Conservation (phyloP, 2,113 vertebrate species). For the Sprattus sprattus region DNA sequence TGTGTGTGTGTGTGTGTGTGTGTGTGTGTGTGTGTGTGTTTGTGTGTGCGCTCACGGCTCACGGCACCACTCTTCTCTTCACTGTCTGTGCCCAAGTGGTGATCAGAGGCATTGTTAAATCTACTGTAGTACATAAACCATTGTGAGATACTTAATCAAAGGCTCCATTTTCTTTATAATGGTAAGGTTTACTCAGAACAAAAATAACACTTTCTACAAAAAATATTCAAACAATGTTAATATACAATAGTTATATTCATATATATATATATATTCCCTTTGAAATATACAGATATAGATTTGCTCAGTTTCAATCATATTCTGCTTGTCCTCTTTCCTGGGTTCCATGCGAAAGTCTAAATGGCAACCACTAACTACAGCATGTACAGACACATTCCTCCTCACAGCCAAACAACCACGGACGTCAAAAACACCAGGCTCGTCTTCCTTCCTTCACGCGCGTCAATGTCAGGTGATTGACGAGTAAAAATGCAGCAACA, state of each 20-base stretch:
- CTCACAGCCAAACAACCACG: constrained; percentile 22
- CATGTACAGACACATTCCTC: constrained; percentile 28
- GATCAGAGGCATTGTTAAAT: not conserved
- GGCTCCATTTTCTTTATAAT: constrained; percentile 48
- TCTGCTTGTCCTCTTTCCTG: constrained; percentile 33
- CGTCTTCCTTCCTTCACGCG: not conserved
- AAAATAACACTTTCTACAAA: constrained; percentile 61
- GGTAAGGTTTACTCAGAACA: constrained; percentile 54
- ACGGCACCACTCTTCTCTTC: not conserved
- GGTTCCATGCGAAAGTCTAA: constrained; percentile 29
- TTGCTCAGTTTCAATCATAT: constrained; percentile 24
- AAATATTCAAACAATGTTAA: constrained; percentile 49
- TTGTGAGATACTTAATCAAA: constrained; percentile 47
- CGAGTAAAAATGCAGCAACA: constrained; percentile 36
- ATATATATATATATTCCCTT: constrained; percentile 35
- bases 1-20: constrained; percentile 11
- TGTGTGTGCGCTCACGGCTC: not conserved
- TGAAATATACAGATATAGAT: constrained; percentile 44
- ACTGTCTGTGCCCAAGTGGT: not conserved
- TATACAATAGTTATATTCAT: constrained; percentile 45
- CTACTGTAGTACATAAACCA: not conserved
- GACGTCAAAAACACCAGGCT: constrained; percentile 16
- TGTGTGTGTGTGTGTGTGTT: not conserved
- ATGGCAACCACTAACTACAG: constrained; percentile 45
- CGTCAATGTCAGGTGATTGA: not conserved